A percentile compares a stretch with the other conserved stretches of the same genome.
Conservation (phyloP, 2,888 invertebrate genomes). For the Frankliniella fusca region DNA sequence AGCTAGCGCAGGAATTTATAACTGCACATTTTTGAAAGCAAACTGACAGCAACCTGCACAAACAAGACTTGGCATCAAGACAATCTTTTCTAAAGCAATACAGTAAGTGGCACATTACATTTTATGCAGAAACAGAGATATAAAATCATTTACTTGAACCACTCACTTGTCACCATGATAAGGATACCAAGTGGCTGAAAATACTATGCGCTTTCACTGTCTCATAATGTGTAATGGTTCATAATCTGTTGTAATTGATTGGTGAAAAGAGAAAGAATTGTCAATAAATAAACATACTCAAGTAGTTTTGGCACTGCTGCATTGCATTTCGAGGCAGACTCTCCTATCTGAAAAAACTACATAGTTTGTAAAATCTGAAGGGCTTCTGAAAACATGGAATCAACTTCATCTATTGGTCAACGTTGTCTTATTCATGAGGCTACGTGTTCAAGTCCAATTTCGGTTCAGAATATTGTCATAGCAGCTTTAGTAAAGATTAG, state of each 20-base stretch:
- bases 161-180: not conserved
- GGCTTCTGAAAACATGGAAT: not conserved
- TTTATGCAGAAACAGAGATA: not conserved
- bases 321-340: not conserved
- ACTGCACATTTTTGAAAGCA: not conserved
- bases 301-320: not conserved
- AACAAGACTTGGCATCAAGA: not conserved
- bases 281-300: not conserved
- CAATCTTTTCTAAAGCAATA: not conserved
- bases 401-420: conserved; percentile 17
- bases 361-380: not conserved
- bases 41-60: not conserved
- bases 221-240: not conserved
- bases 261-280: not conserved
- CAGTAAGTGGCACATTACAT: not conserved
- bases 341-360: not conserved
- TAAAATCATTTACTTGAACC: not conserved
- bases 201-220: not conserved
- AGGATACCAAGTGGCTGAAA: not conserved
- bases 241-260: not conserved
- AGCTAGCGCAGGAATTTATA: too few relatives aligned
- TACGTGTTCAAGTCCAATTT: not conserved
- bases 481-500: not conserved
- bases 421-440: not conserved
- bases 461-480: conserved; percentile 20